These are phyloP conservation scores for Trichopoda pennipes DNA, from an alignment of 2,888 invertebrate genomes.

Conservation along the genomic window DNA sequence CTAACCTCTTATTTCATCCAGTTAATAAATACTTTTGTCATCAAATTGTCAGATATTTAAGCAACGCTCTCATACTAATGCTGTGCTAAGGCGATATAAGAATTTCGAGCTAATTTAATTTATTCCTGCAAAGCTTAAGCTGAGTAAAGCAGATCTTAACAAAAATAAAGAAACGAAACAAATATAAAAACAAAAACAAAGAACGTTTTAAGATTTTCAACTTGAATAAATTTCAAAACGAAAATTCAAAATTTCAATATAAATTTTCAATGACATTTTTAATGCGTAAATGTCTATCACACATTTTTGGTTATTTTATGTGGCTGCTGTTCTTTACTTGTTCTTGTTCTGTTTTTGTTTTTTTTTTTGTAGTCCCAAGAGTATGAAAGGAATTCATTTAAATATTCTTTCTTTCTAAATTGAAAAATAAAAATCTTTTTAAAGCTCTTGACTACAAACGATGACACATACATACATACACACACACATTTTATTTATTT, in stretches of 20 bases:
- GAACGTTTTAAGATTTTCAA: constrained; percentile 65
- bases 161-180: background rate
- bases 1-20: background rate
- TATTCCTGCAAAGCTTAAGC: constrained; percentile 55
- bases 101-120: constrained; percentile 65
- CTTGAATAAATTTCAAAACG: constrained; percentile 65
- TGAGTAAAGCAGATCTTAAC: background rate
- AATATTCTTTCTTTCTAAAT: constrained; percentile 46
- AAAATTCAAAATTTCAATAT: constrained; percentile 70
- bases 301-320: constrained; percentile 68
- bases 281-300: constrained; percentile 78
- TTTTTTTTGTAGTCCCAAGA: constrained; percentile 28
- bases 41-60: constrained; percentile 55
- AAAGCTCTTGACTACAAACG: constrained; percentile 4
- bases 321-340: constrained; percentile 77
- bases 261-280: constrained; percentile 78
- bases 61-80: constrained; percentile 36
- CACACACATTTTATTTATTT: no score
- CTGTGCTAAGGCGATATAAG: constrained; percentile 49
- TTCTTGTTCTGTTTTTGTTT: constrained; percentile 41
- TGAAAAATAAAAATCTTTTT: constrained; percentile 8
- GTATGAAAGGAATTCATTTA: constrained; percentile 59
- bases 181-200: constrained; percentile 18
- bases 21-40: constrained; percentile 56
- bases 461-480: background rate